phyloP scores from a whole-genome alignment of 1,140 invertebrate species.

The Venturia canescens region DNA sequence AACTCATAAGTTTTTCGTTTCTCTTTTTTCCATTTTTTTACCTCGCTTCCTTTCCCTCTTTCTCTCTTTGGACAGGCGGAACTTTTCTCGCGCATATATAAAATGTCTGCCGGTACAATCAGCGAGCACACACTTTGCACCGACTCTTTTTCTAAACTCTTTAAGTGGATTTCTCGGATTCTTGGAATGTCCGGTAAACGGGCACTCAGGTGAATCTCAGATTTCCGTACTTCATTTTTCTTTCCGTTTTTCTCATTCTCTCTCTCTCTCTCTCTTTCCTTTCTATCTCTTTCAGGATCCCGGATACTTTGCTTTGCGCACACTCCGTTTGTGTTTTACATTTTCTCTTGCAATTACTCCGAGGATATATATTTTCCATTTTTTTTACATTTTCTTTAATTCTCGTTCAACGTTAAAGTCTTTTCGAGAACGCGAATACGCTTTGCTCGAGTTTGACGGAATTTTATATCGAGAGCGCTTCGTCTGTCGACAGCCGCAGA shows the following conservation, averaged over 20 bases:
- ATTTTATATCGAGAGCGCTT: too few species aligned
- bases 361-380: too few species aligned
- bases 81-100: slow-evolving; percentile 3
- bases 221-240: slow-evolving; percentile 12
- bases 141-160: slow-evolving; percentile 19
- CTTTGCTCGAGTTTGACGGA: too few species aligned
- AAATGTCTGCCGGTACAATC: background rate
- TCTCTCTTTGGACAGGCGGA: background rate
- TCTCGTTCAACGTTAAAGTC: too few species aligned
- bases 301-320: background rate
- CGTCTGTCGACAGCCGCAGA: too few species aligned
- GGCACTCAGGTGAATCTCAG: slow-evolving; percentile 10
- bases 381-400: too few species aligned
- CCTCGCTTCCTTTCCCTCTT: background rate
- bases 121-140: background rate
- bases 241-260: background rate
- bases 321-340: background rate
- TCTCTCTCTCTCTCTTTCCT: slow-evolving; percentile 13
- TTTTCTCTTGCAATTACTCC: too few species aligned
- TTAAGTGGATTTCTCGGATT: slow-evolving; percentile 28
- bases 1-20: slow-evolving; percentile 10
- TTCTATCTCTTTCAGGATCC: background rate
- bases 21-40: background rate
- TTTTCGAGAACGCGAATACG: too few species aligned
- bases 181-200: slow-evolving; percentile 26